Evolutionary conservation across 2,888 invertebrate genomes (phyloP).

Genomic region (Temnothorax unifasciatus): DNA sequence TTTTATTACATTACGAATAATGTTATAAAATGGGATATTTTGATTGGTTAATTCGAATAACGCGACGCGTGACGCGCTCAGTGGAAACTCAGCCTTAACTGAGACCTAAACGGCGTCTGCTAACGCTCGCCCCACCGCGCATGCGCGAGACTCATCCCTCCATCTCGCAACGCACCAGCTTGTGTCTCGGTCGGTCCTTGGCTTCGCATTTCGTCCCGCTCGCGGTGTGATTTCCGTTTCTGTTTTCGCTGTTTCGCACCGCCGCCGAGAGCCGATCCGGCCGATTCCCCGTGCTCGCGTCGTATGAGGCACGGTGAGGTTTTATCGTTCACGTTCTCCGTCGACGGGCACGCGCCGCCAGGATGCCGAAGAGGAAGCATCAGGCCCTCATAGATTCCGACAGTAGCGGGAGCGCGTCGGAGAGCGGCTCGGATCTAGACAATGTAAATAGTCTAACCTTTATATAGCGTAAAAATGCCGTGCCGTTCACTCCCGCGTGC

Average conservation of each 20-base stretch:
- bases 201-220: not conserved
- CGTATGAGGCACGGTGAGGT: slow-evolving; percentile 73
- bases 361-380: slow-evolving; percentile 95
- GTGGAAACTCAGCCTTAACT: too few relatives aligned
- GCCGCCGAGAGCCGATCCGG: too few relatives aligned
- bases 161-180: not conserved
- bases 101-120: not conserved
- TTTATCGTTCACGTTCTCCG: slow-evolving; percentile 65
- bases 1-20: too few relatives aligned
- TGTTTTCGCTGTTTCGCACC: not conserved
- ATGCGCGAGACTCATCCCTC: not conserved
- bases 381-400: slow-evolving; percentile 94
- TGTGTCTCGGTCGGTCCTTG: not conserved
- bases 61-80: too few relatives aligned
- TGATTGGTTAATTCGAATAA: too few relatives aligned
- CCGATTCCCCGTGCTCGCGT: slow-evolving; percentile 29
- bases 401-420: slow-evolving; percentile 91
- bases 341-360: slow-evolving; percentile 64
- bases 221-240: not conserved
- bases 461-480: slow-evolving; percentile 40
- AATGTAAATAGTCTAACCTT: slow-evolving; percentile 89
- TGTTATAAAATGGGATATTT: too few relatives aligned
- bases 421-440: slow-evolving; percentile 92
- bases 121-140: not conserved
- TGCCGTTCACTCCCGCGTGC: slow-evolving; percentile 1